Conservation (phyloP, 2,797 vertebrate genomes). For the Poeciliopsis infans region DNA sequence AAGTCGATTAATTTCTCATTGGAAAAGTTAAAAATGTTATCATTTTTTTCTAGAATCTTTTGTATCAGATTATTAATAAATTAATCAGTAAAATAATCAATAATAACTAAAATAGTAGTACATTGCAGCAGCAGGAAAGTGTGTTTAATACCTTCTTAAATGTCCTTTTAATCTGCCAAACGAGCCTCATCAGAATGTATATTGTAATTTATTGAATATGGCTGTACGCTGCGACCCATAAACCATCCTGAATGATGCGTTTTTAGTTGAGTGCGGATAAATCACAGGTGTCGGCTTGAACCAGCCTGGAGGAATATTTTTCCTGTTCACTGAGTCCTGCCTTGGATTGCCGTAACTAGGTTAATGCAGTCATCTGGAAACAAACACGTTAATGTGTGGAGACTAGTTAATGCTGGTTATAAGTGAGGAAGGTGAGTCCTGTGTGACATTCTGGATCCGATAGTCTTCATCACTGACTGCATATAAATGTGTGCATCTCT, state of each 20-base stretch:
- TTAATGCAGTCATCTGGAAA: neutral
- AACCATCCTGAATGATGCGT: neutral
- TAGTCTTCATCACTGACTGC: neutral
- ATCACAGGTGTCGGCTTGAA: neutral
- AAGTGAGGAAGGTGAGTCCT: neutral
- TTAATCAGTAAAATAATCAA: no score
- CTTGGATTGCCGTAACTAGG: neutral
- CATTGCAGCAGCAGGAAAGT: no score
- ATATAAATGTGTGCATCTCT: constrained; percentile 29
- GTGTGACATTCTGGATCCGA: neutral
- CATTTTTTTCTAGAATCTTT: no score
- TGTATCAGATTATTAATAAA: no score
- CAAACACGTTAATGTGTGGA: neutral
- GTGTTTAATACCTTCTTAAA: neutral
- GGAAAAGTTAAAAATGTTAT: no score
- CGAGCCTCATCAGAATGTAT: neutral
- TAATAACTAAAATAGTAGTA: no score
- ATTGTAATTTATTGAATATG: neutral
- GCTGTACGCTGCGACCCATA: neutral
- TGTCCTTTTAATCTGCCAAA: neutral
- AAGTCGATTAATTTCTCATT: no score
- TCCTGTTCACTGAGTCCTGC: neutral
- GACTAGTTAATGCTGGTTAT: neutral
- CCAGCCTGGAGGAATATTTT: neutral
- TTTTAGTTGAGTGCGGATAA: neutral